Evolutionary conservation across 2,797 vertebrate genomes (phyloP), one percentile per base, ranked within the genome.

Genomic region (Chanos chanos): DNA sequence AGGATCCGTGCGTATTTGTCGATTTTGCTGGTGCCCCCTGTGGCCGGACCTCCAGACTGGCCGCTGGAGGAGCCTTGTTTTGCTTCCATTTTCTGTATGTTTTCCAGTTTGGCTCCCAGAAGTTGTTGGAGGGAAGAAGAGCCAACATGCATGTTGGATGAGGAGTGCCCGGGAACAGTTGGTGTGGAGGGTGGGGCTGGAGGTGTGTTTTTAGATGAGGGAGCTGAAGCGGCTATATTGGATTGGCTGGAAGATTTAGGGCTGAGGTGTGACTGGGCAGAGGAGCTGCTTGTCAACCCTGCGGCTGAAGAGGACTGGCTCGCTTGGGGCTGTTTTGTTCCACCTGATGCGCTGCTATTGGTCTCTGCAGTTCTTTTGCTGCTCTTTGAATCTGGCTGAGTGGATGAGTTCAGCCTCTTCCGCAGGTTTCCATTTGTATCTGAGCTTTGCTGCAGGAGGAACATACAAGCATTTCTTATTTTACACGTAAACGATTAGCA

Each of bases 1-100:
- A 99, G 89, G 89, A 99, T 98, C 61, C 97, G 91, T 66, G 97
- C 97, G 24, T 99, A 99, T 82, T 98, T 95, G 89, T 99, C 97
- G 81, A 99, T 99, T 90, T 99, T 99, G 83, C 96, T 99, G 73
- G 96, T 97, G 68, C 94, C 97, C 0, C 86, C 87, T 34, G 82
- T 81, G 0, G 89, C 90, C 41, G 89, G 87, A 12, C 90, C 78
- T 0, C 77, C 75, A 45, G 91, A 89, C 59, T 89, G 81, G 37
- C 90, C 81, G 59, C 81, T 76, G 4, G 84, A 61, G 25, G 77
- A 81, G 77, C 91, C 92, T 72, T 72, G 68, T 50, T 86, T 87
- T 59, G 85, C 85, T 55, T 89, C 87, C 66, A 89, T 89, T 81
- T 91, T 89, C 82, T 95, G 92, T 79, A 94, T 90, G 49, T 91